Base-by-base conservation (phyloP, 2,888 invertebrate species). In the Agonopterix alstromeriana region DNA sequence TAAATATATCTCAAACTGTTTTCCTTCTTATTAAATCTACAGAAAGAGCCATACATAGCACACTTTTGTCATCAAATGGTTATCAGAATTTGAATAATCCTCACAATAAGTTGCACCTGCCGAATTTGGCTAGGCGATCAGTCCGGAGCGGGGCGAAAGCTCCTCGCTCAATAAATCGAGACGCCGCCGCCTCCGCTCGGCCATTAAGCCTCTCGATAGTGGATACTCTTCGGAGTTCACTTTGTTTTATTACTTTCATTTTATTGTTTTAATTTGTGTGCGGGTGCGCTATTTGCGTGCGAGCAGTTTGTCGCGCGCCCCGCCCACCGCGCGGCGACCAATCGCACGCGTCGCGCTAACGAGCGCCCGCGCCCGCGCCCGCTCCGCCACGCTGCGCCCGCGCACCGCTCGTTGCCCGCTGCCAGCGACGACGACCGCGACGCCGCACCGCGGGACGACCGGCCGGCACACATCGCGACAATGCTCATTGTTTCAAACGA, bases 191-290 rank as follows among this genome's bases (percentile, higher is more conserved):
- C 82, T 77, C 77, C 79, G 74, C 78, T 73, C 85, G 78, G 79
- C 86, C 85, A 85, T 85, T 86, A 85, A 82, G 78, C 64, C 73
- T 74, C 66, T 75, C 83, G 78, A 84, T 85, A 82, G 81, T 77
- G 80, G 77, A 76, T 76, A 75, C 77, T 77, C 77, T 80, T 78
- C 71, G 74, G 71, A 73, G 76, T 74, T 81, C 73, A 79, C 76
- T 80, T 86, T 83, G 84, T 88, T 87, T 87, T 86, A 86, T 86
- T 84, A 84, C 77, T 81, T 82, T 83, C 76, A 84, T 86, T 86
- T 87, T 86, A 87, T 87, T 87, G 87, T 87, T 88, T 88, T 88
- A 87, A 87, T 88, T 87, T 82, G 85, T 83, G 86, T 80, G 79
- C 80, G 82, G 82, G 80, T 82, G 85, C 82, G 86, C 83, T 85